Base-by-base conservation (phyloP, 2,888 invertebrate species). In the Drosophila ezoana region DNA sequence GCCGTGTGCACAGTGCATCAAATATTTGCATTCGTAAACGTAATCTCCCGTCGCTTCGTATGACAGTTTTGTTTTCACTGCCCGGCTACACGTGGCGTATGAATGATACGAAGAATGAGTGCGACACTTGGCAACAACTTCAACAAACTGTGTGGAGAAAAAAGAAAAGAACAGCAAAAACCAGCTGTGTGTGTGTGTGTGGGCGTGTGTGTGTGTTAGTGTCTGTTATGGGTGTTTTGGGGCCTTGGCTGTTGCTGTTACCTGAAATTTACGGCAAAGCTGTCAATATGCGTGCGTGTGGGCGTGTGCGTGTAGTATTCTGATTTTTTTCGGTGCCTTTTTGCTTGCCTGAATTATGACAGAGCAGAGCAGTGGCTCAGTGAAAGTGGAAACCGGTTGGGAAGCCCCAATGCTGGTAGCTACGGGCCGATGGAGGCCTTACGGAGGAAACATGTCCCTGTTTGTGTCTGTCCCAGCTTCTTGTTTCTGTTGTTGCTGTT, bases 211-310 rank as follows among this genome's bases (percentile, higher is more conserved):
- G 18, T 33, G 40, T 33, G 38, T 48, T 43, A 28, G 8, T 28
- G 28, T 28, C 28, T 8, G 28, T 28, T 28, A 28, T 37, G 49
- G 2, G 52, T 40, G 33, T 33, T 48, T 51, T 59, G 43, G 47
- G 74, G 48, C 41, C 53, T 54, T 66, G 67, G 40, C 43, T 51
- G 62, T 54, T 20, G 53, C 62, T 63, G 72, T 76, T 79, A 81
- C 86, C 81, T 81, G 81, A 70, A 82, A 81, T 86, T 82, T 82
- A 81, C 76, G 81, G 67, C 69, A 79, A 56, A 73, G 56, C 83
- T 81, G 81, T 86, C 87, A 83, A 86, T 86, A 80, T 69, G 62
- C 52, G 23, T 10, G 18, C 9, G 47, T 35, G 58, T 40, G 59
- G 52, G 52, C 53, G 47, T 14, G n/a, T 13, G 59, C 43, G 38